phyloP scores from a whole-genome alignment of 2,113 vertebrate species.

The Phrynocephalus versicolor region DNA sequence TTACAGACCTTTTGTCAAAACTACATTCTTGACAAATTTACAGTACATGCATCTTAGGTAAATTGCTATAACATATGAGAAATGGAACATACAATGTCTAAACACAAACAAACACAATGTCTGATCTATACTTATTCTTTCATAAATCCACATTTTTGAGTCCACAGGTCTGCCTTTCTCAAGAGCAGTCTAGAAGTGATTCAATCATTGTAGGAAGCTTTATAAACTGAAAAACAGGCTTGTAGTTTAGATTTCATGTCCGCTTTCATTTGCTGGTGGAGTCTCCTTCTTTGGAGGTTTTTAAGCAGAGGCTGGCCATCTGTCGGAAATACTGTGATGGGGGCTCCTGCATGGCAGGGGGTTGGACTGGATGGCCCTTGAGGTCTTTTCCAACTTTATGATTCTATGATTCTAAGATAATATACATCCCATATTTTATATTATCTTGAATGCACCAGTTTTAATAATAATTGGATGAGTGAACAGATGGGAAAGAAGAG shows the following conservation, averaged over 20 bases:
- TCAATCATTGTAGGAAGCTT: background rate
- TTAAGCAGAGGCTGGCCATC: no score
- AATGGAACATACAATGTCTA: background rate
- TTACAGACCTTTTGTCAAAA: no score
- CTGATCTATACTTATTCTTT: background rate
- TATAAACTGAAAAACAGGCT: background rate
- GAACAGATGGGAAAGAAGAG: background rate
- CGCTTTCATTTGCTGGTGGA: constrained; percentile 1
- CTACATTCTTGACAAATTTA: no score
- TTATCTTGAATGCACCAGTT: background rate
- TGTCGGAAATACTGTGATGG: no score
- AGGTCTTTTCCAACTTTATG: no score
- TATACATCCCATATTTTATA: background rate
- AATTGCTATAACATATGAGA: background rate
- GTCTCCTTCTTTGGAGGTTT: no score
- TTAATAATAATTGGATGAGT: background rate
- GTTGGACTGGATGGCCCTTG: no score
- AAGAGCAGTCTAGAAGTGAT: background rate
- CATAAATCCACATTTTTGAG: background rate
- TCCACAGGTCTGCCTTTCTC: background rate
- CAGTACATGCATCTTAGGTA: background rate
- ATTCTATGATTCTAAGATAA: no score
- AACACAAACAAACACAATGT: background rate
- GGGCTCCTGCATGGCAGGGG: no score
- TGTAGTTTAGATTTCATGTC: background rate